Evolutionary conservation across 2,888 invertebrate species (phyloP).

Genomic region (Lapara coniferarum): DNA sequence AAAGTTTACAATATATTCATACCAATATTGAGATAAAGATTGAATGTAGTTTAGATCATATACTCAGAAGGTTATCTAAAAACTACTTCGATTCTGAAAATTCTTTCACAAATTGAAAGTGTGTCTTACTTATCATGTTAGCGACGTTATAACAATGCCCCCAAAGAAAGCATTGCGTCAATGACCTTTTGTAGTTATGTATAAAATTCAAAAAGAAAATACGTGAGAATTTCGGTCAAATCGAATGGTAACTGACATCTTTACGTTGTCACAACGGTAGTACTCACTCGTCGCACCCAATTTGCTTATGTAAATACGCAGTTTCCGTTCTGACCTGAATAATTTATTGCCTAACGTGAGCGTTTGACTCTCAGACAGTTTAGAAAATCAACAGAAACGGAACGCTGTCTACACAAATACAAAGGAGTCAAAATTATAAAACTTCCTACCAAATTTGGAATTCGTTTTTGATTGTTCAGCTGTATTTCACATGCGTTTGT

Average conservation of each 20-base stretch:
- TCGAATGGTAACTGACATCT: conserved; percentile 22
- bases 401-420: conserved; percentile 61
- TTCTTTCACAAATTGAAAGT: too few species aligned
- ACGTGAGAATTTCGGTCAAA: not conserved
- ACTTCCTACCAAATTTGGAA: conserved; percentile 39
- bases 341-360: conserved; percentile 74
- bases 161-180: too few species aligned
- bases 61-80: too few species aligned
- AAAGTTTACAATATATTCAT: too few species aligned
- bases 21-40: too few species aligned
- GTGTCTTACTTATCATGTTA: too few species aligned
- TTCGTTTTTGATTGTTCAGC: conserved; percentile 31
- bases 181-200: too few species aligned
- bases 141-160: too few species aligned
- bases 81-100: too few species aligned
- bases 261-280: conserved; percentile 25
- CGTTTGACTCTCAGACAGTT: conserved; percentile 71
- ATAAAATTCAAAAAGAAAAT: too few species aligned
- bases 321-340: conserved; percentile 79
- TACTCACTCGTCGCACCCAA: conserved; percentile 71
- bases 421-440: conserved; percentile 65
- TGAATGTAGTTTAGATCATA: too few species aligned
- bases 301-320: conserved; percentile 83
- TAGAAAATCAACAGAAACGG: conserved; percentile 75
- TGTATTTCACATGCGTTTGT: conserved; percentile 7